Base-by-base conservation (phyloP, 2,113 vertebrate genomes). In the Nothobranchius kuhntae region DNA sequence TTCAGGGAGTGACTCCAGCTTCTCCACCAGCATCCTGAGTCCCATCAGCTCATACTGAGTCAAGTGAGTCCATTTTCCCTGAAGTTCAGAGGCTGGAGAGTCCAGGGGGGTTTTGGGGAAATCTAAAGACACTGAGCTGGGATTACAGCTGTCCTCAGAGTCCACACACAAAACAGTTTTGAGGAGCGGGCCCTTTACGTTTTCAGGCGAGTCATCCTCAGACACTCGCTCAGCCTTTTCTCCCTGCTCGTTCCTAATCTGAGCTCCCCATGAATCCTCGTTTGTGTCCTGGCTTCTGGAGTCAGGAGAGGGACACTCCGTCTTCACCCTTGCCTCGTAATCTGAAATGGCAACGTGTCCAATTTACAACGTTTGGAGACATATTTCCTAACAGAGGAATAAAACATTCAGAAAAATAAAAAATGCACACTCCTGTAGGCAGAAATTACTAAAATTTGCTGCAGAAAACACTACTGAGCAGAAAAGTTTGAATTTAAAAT, bases 41-140 rank as follows among this genome's bases (percentile, higher is more conserved):
- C 97, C 97, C 50, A 91, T 94, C 83, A 98, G 90, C 73, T 99
- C 97, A 90, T 97, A 98, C 89, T 97, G 94, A 0, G 97, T 99
- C 79, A 98, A 87, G 82, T 98, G 95, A 58, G 92, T 97, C 96
- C 95, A 98, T 75, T 92, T 95, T 75, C 87, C 86, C 2, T 83
- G 85, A 13, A 89, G 83, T 80, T 96, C 96, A 0, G 93, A 91
- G 38, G 87, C 75, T 0, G 95, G 95, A 9, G 95, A 97, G 85
- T 94, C 95, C 0, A 92, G 92, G 13, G 95, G 95, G 1, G 94
- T 95, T 89, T 95, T 96, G 61, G 94, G 94, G 77, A 90, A 93
- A 75, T 96, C 95, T 30, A 75, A 48, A 0, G 93, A 64, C 55
- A 77, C 51, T 15, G 77, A 79, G 7, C 88, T 71, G 0, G 87